phyloP scores from a whole-genome alignment of 2,797 vertebrate genomes.

The Platyrinchus mystaceus region DNA sequence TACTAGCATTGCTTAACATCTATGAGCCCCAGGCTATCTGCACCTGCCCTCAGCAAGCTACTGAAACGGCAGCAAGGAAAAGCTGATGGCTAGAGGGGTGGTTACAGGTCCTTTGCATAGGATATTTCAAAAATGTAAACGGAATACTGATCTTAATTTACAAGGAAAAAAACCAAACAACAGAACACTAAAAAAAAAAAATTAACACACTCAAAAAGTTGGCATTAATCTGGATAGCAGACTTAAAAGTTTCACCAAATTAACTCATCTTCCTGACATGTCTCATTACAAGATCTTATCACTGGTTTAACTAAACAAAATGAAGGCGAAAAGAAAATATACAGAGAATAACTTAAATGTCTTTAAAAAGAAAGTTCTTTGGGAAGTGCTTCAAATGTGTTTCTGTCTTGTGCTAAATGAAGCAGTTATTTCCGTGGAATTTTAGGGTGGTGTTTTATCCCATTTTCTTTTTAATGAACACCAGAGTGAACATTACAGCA shows the following conservation, averaged over 20 bases:
- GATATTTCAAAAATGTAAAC: not conserved
- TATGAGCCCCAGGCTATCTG: not conserved
- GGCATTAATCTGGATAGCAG: not conserved
- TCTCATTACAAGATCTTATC: conserved; percentile 10
- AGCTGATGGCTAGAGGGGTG: not conserved
- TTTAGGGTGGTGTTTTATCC: conserved; percentile 14
- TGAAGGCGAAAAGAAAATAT: not conserved
- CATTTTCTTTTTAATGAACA: not conserved
- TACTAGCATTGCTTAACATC: not conserved
- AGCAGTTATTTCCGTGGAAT: conserved; percentile 10
- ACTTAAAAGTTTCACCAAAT: not conserved
- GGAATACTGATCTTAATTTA: not conserved
- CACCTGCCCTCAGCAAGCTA: conserved; percentile 36
- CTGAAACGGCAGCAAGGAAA: conserved; percentile 27
- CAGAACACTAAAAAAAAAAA: not conserved
- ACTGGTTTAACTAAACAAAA: not conserved
- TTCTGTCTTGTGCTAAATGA: conserved; percentile 7
- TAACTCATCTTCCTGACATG: conserved; percentile 2
- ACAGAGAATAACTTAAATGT: not conserved
- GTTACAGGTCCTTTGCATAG: not conserved
- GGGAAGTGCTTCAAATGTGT: not conserved
- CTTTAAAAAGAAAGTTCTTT: conserved; percentile 7
- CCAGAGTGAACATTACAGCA: conserved; percentile 37
- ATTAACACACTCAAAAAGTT: not conserved
- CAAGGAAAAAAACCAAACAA: not conserved